Evolutionary conservation across 2,888 invertebrate species (phyloP), one percentile per base, ranked within the genome.

Genomic region (Toxonevra muliebris): DNA sequence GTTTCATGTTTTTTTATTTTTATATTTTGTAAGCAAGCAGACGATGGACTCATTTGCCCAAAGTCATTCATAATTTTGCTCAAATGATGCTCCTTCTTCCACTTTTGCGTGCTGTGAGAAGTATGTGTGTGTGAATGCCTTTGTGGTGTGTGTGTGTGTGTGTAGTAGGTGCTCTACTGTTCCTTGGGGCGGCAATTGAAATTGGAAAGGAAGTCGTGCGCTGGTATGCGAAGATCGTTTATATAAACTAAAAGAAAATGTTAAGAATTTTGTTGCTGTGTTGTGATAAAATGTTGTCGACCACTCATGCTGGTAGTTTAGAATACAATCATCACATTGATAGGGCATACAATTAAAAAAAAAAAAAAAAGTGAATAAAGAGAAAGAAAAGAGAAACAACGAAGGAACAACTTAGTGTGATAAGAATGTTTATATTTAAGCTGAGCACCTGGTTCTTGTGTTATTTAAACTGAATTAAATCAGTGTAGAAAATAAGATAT

Each of bases 11-110:
- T 59, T 61, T 42, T 52, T 15, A 17, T 9, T 53, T 19, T 55
- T 61, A 58, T 30, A 60, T 48, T 45, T 19, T 58, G 61, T 15
- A 20, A 54, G 58, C 57, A 59, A 42, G 59, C 50, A 54, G 63
- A 68, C 53, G 19, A 48, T 15, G 71, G 67, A 69, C 70, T 61
- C 67, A 71, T 72, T 73, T 63, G 74, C 74, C 73, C 71, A 70
- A 43, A 74, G 75, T 67, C 73, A 74, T 74, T 74, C 73, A 74
- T 74, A 74, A 74, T 71, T 73, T 71, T 70, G 62, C 63, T 57
- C 20, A 54, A 68, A 66, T 53, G 57, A 55, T 61, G 68, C 40
- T 50, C 45, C 62, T 41, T 57, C 65, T n/a, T 52, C 54, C 61
- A 60, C 60, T 48, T 48, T 63, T 54, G 54, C 54, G 48, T 17